Conservation (phyloP, 2,888 invertebrate genomes). For the Thecocarcelia acutangulata region DNA sequence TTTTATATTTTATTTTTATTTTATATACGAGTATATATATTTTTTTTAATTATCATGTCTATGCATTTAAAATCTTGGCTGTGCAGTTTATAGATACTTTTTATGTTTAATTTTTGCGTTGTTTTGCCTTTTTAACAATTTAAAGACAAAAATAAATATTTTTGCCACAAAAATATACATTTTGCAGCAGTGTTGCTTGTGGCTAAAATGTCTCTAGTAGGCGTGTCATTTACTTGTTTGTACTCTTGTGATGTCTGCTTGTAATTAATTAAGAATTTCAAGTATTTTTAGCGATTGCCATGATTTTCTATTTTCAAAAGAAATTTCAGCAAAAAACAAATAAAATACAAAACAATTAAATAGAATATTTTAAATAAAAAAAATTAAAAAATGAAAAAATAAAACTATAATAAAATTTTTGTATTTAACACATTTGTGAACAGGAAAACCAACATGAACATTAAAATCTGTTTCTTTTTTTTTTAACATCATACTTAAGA, state of each 20-base stretch:
- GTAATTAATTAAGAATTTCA: slow-evolving; percentile 70
- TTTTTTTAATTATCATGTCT: slow-evolving; percentile 45
- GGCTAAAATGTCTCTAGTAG: slow-evolving; percentile 63
- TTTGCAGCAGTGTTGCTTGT: slow-evolving; percentile 17
- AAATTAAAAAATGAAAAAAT: background rate
- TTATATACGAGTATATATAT: too few relatives aligned
- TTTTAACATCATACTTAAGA: too few relatives aligned
- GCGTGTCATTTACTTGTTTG: slow-evolving; percentile 67
- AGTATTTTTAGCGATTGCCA: slow-evolving; percentile 68
- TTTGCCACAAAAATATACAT: slow-evolving; percentile 41
- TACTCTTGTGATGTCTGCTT: slow-evolving; percentile 63
- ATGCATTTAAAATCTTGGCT: slow-evolving; percentile 59
- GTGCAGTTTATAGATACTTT: slow-evolving; percentile 51
- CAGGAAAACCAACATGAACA: background rate
- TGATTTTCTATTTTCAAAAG: slow-evolving; percentile 53
- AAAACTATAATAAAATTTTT: background rate
- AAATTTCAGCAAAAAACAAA: slow-evolving; percentile 11
- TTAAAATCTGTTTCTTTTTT: background rate
- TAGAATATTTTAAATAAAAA: background rate
- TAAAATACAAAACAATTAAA: slow-evolving; percentile 12
- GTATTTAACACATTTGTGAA: background rate
- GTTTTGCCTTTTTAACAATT: slow-evolving; percentile 12
- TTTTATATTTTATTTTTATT: background rate
- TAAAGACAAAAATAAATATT: slow-evolving; percentile 65
- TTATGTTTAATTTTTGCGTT: slow-evolving; percentile 37